phyloP scores from a whole-genome alignment of 1,140 invertebrate species.

The Matsumurasca onukii region DNA sequence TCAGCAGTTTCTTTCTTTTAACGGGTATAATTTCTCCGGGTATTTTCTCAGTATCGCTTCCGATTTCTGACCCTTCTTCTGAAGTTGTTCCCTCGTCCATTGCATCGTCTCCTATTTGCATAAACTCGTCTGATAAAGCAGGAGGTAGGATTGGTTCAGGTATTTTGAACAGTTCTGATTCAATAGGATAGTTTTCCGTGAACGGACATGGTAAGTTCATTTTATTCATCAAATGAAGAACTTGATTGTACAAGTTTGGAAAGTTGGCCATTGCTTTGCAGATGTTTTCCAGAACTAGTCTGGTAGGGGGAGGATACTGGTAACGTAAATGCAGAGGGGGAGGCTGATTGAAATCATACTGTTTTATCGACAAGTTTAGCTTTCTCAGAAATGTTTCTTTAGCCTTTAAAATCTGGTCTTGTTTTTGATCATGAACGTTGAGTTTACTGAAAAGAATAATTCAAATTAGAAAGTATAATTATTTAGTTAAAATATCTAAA shows the following conservation, averaged over 20 bases:
- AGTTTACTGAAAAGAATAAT: constrained; percentile 25
- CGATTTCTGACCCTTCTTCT: constrained; percentile 78
- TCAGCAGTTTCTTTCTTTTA: constrained; percentile 57
- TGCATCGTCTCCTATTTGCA: constrained; percentile 40
- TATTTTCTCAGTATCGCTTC: constrained; percentile 63
- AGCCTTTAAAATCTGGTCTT: constrained; percentile 39
- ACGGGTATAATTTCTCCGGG: constrained; percentile 51
- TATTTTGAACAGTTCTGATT: constrained; percentile 36
- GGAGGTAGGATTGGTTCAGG: background rate
- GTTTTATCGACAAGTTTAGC: constrained; percentile 67
- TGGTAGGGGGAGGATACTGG: constrained; percentile 73
- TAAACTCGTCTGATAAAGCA: background rate
- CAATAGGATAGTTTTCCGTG: constrained; percentile 52
- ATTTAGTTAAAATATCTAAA: too few species aligned
- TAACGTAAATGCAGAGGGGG: constrained; percentile 71
- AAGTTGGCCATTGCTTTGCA: constrained; percentile 69
- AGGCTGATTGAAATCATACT: constrained; percentile 66
- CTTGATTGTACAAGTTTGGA: constrained; percentile 80
- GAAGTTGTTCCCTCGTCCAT: constrained; percentile 39
- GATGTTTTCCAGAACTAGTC: constrained; percentile 75
- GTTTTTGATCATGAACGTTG: constrained; percentile 9
- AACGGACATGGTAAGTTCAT: constrained; percentile 92
- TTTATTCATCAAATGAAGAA: constrained; percentile 93
- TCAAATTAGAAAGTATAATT: too few species aligned
- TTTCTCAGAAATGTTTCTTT: constrained; percentile 62